phyloP scores from a whole-genome alignment of 1,140 invertebrate species.

The Thrips palmi region DNA sequence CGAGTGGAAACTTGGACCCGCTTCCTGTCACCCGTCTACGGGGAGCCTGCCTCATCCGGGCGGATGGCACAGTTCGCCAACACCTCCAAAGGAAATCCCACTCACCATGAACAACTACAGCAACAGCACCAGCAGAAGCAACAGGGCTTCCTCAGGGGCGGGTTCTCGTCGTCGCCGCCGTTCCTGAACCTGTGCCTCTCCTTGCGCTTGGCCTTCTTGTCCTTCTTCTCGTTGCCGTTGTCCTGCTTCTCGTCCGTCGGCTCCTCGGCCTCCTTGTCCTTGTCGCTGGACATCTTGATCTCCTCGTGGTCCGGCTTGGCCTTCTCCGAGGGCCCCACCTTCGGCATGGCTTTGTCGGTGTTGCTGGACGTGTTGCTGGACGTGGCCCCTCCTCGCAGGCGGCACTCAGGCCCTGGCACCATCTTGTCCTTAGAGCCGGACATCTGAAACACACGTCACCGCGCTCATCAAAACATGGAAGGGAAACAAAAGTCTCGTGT shows the following conservation, averaged over 20 bases:
- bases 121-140: constrained; percentile 51
- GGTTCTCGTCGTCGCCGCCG: constrained; percentile 14
- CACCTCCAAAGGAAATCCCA: constrained; percentile 12
- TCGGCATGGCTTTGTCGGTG: constrained; percentile 21
- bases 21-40: no score
- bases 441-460: no score
- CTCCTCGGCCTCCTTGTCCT: no score
- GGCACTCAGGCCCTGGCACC: no score
- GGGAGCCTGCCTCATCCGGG: no score
- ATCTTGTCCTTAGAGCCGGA: no score
- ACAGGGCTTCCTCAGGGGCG: constrained; percentile 25
- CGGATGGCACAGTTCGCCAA: no score
- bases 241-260: no score
- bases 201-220: background rate
- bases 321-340: background rate
- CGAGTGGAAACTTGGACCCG: no score
- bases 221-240: constrained; percentile 1
- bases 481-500: no score
- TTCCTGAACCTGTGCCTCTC: constrained; percentile 15
- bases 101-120: constrained; percentile 51
- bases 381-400: constrained; percentile 24
- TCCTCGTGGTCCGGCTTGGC: background rate
- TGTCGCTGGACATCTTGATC: background rate
- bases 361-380: constrained; percentile 25
- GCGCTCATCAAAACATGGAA: no score